phyloP scores from a whole-genome alignment of 2,797 vertebrate species.

The Spheniscus humboldti region DNA sequence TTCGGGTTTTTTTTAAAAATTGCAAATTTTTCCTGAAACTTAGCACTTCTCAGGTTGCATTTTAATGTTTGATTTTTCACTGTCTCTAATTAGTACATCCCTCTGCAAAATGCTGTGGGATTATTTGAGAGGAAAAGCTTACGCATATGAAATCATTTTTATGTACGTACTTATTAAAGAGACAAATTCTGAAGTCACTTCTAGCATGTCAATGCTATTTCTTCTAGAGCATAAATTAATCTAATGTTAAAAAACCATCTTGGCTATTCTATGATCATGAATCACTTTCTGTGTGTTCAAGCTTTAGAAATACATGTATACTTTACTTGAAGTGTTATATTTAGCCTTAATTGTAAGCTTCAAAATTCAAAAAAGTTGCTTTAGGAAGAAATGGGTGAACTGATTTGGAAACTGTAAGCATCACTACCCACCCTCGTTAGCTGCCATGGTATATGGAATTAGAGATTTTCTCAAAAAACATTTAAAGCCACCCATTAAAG shows the following conservation, averaged over 20 bases:
- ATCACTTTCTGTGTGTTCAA: neutral
- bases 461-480: neutral
- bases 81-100: neutral
- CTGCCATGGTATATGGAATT: neutral
- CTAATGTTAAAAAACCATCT: neutral
- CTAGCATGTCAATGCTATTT: neutral
- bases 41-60: neutral
- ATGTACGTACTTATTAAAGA: neutral
- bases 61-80: constrained; percentile 1
- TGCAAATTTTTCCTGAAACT: neutral
- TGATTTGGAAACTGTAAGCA: neutral
- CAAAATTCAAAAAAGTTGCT: neutral
- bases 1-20: neutral
- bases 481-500: neutral
- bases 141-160: constrained; percentile 3
- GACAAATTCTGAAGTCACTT: neutral
- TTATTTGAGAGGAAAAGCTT: constrained; percentile 24
- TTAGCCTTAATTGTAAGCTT: constrained; percentile 12
- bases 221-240: neutral
- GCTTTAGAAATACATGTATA: neutral
- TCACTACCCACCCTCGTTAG: neutral
- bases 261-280: neutral
- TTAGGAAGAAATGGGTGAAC: neutral
- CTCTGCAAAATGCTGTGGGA: neutral
- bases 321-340: neutral